phyloP scores from a whole-genome alignment of 2,113 vertebrate genomes.

The Haplochromis vanheusdeni region DNA sequence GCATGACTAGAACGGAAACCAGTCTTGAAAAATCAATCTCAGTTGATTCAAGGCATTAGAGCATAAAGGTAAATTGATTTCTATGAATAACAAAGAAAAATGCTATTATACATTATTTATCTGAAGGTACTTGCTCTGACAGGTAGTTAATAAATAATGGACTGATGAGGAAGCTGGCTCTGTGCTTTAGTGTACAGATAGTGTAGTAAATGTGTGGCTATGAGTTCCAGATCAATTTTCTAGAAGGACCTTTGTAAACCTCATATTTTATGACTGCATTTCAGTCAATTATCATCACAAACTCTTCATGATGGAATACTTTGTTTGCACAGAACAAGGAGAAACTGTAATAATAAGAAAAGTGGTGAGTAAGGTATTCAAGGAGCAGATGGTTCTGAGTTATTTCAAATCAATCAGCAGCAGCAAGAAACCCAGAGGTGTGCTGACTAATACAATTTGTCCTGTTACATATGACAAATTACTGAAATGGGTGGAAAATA shows the following conservation, averaged over 20 bases:
- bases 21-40: conserved; percentile 48
- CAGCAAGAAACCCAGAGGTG: not conserved
- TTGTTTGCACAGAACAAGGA: not conserved
- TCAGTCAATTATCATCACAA: not conserved
- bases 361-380: not conserved
- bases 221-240: not conserved
- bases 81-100: not conserved
- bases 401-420: not conserved
- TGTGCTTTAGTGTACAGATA: not conserved
- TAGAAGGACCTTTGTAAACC: not conserved
- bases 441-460: not conserved
- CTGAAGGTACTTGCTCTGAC: conserved; percentile 8
- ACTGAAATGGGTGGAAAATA: not conserved
- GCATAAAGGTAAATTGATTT: conserved; percentile 19
- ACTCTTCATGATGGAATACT: not conserved
- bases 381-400: not conserved
- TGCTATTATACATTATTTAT: not conserved
- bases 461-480: not conserved
- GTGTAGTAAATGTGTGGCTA: not conserved
- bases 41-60: conserved; percentile 29
- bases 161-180: not conserved
- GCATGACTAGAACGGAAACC: conserved; percentile 37
- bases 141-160: conserved; percentile 42
- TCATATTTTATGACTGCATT: not conserved
- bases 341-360: not conserved